phyloP scores from a whole-genome alignment of 2,113 vertebrate genomes.

The Taxidea taxus region DNA sequence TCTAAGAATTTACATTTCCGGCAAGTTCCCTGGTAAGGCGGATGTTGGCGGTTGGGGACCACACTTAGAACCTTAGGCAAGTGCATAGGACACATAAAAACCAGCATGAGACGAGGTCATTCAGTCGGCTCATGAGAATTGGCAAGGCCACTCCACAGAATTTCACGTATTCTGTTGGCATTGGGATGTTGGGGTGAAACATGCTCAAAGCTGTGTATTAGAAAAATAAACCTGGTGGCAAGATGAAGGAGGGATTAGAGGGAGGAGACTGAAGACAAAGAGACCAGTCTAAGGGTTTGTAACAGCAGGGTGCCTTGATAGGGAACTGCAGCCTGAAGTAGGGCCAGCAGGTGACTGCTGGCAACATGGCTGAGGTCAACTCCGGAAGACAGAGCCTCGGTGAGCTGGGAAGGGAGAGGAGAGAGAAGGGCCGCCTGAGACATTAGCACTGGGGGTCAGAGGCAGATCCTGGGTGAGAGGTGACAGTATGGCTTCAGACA shows the following conservation, averaged over 20 bases:
- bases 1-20: background rate
- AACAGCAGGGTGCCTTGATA: background rate
- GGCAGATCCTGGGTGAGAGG: background rate
- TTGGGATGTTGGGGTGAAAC: background rate
- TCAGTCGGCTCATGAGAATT: background rate
- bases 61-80: background rate
- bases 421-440: background rate
- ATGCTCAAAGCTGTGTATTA: background rate
- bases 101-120: background rate
- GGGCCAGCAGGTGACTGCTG: background rate
- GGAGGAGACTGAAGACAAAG: background rate
- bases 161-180: background rate
- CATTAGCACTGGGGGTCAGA: background rate
- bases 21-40: background rate
- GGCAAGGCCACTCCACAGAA: rapidly evolving
- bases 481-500: background rate
- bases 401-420: background rate
- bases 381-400: background rate
- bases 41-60: background rate
- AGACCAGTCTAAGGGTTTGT: background rate
- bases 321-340: too few species aligned
- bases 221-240: background rate
- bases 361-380: background rate
- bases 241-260: background rate
- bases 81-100: background rate